Percentiles rank a stretch among this genome's conserved stretches.
These are phyloP conservation scores for Cylindroiulus punctatus DNA, from an alignment of 2,888 invertebrate genomes.

Conservation along the genomic window DNA sequence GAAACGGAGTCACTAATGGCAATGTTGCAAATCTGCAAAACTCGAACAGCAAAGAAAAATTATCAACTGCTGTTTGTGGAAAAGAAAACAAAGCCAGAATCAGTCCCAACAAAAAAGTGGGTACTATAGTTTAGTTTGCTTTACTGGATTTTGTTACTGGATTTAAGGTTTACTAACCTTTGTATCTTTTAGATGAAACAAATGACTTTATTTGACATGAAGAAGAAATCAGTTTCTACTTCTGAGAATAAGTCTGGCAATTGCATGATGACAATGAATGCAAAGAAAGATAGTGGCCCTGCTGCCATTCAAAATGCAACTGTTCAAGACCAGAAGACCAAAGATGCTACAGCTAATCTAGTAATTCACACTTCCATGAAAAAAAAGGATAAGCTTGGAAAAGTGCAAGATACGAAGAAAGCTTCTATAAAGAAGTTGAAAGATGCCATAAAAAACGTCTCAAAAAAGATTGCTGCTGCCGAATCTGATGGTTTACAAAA, in stretches of 20 bases:
- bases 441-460: not conserved
- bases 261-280: not conserved
- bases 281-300: not conserved
- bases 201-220: slow-evolving; percentile 52
- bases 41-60: not conserved
- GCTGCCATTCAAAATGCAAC: not conserved
- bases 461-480: not conserved
- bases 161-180: not conserved
- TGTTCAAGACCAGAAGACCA: not conserved
- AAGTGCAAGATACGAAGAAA: not conserved
- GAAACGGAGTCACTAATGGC: not conserved
- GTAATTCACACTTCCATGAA: not conserved
- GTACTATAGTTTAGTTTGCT: not conserved
- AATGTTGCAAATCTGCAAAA: not conserved
- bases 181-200: slow-evolving; percentile 49
- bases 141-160: not conserved
- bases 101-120: slow-evolving; percentile 22
- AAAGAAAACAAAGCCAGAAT: not conserved
- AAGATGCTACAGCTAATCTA: not conserved
- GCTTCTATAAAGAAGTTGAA: not conserved
- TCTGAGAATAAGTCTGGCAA: not conserved
- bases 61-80: not conserved
- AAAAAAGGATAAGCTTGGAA: not conserved
- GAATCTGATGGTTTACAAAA: not conserved
- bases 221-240: not conserved